Percentiles rank a stretch among this genome's conserved stretches.
Evolutionary conservation across 1,140 invertebrate genomes (phyloP).

Genomic region (Lepidurus arcticus): DNA sequence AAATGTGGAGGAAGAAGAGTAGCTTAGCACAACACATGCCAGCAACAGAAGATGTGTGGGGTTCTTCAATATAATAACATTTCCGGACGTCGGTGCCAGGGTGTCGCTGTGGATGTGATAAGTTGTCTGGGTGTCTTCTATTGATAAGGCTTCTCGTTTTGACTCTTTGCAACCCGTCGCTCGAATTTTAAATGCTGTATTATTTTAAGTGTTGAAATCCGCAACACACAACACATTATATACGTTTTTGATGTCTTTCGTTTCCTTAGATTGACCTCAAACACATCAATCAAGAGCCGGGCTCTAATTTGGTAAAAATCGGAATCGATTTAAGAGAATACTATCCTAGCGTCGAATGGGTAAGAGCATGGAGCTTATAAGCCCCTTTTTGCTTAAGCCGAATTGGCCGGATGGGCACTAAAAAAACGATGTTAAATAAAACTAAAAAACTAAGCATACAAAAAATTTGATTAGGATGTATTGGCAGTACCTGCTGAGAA

Average conservation of each 20-base stretch:
- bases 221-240: neutral
- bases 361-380: neutral
- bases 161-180: neutral
- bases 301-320: constrained; percentile 71
- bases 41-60: neutral
- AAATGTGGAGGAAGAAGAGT: neutral
- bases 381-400: neutral
- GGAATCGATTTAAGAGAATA: constrained; percentile 90
- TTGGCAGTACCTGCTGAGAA: constrained; percentile 83
- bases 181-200: neutral
- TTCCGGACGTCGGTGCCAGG: neutral
- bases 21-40: neutral
- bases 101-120: neutral
- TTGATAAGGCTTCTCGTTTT: neutral
- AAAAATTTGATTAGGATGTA: constrained; percentile 58
- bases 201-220: neutral
- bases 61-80: neutral
- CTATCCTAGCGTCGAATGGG: constrained; percentile 94
- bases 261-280: constrained; percentile 74
- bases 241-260: constrained; percentile 29
- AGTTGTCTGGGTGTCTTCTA: neutral
- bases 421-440: neutral
- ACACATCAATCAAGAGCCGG: constrained; percentile 76
- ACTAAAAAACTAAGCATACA: neutral
- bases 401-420: neutral